phyloP scores from a whole-genome alignment of 2,888 invertebrate species.

The Heliconius aoede region DNA sequence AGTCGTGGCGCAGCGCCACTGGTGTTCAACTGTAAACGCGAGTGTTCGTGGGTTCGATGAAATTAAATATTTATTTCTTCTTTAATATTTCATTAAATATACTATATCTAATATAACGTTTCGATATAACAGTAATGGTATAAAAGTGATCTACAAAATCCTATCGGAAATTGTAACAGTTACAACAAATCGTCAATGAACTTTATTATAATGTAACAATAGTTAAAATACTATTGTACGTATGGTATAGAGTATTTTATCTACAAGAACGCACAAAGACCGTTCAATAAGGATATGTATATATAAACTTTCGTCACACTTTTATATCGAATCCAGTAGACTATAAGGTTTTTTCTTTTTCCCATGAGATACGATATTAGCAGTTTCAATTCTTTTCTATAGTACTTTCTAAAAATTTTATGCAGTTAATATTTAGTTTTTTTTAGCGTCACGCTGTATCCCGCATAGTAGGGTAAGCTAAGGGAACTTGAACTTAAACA shows the following conservation, averaged over 20 bases:
- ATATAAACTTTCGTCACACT: slow-evolving; percentile 24
- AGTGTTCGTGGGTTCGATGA: too few species aligned
- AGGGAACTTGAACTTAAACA: too few species aligned
- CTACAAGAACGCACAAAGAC: slow-evolving; percentile 26
- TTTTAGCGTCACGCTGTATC: too few species aligned
- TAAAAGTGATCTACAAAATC: slow-evolving; percentile 31
- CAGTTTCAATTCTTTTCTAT: not conserved
- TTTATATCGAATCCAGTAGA: slow-evolving; percentile 8
- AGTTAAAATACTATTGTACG: slow-evolving; percentile 19
- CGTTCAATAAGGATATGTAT: not conserved
- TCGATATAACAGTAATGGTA: slow-evolving; percentile 21
- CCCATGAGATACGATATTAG: not conserved
- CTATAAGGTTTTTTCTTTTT: not conserved
- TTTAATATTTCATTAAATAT: not conserved
- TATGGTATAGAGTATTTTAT: slow-evolving; percentile 32
- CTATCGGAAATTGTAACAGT: slow-evolving; percentile 43
- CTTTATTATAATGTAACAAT: slow-evolving; percentile 38
- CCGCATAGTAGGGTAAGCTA: too few species aligned
- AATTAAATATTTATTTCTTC: too few species aligned
- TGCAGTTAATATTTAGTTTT: not conserved
- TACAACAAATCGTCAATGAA: slow-evolving; percentile 39
- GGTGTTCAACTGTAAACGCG: too few species aligned
- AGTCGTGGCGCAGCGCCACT: too few species aligned
- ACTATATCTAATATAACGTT: not conserved
- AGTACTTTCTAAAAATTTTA: not conserved